A percentile compares a stretch with the other conserved stretches of the same genome.
Conservation (phyloP, 2,113 vertebrate species). For the Apaloderma vittatum region DNA sequence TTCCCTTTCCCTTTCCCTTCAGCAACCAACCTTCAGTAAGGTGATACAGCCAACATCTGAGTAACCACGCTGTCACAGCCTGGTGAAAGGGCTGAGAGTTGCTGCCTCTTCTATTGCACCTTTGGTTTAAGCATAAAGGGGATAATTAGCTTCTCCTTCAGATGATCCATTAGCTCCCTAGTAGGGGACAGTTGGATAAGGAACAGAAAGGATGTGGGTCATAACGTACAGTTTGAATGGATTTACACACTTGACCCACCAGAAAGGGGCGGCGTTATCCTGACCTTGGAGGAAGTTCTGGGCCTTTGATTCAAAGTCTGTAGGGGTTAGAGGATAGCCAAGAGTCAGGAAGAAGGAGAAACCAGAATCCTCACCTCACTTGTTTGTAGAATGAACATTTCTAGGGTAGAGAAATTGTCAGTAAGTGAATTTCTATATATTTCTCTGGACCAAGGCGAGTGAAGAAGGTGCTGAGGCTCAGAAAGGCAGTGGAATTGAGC, state of each 20-base stretch:
- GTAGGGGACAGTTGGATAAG: background rate
- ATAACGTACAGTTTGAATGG: background rate
- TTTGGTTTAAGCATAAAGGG: background rate
- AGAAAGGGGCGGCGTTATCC: background rate
- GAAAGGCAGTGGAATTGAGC: background rate
- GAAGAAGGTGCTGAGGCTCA: background rate
- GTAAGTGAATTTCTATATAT: background rate
- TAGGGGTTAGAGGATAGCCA: background rate
- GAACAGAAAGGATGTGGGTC: background rate
- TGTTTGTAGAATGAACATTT: background rate
- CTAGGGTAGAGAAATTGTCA: background rate
- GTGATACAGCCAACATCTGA: background rate
- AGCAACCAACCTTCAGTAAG: background rate
- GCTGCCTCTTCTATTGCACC: background rate
- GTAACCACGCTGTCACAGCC: background rate
- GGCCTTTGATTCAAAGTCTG: background rate
- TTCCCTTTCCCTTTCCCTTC: background rate
- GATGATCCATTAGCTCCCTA: background rate
- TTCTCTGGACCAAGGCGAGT: background rate
- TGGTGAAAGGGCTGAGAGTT: background rate
- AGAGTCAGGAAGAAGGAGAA: background rate
- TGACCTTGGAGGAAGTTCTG: background rate
- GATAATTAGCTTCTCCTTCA: background rate
- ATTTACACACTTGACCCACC: background rate
- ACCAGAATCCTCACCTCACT: background rate